These are phyloP conservation scores for Sanderia malayensis DNA, from an alignment of 30 jellyfish, hydroid and myxozoan genomes.

Conservation along the genomic window DNA sequence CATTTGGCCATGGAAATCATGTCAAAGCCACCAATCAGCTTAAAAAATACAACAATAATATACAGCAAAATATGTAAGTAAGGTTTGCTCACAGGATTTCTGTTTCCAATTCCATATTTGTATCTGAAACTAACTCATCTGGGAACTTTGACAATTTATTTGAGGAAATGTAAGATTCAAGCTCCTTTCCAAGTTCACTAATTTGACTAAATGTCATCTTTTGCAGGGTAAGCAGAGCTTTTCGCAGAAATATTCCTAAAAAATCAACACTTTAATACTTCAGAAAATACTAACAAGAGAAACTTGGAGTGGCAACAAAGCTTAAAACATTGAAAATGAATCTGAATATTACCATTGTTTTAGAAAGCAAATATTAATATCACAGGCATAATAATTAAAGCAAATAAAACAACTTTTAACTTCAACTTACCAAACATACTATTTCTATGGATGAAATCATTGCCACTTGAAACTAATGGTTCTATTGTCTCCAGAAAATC, in stretches of 20 bases:
- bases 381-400: too few relatives aligned
- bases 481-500: slow-evolving; percentile 47
- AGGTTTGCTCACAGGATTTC: not conserved
- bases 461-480: slow-evolving; percentile 17
- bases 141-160: not conserved
- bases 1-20: too few relatives aligned
- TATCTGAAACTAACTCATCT: not conserved
- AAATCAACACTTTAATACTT: not conserved
- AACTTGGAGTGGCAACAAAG: not conserved
- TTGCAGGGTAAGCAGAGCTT: slow-evolving; percentile 26
- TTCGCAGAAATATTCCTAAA: slow-evolving; percentile 63
- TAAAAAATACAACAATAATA: too few relatives aligned
- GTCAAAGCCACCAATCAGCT: too few relatives aligned
- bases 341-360: too few relatives aligned
- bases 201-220: slow-evolving; percentile 63
- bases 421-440: slow-evolving; percentile 53
- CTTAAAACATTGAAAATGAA: too few relatives aligned
- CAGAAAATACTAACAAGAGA: not conserved
- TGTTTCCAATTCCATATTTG: not conserved
- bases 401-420: too few relatives aligned
- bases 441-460: slow-evolving; percentile 27
- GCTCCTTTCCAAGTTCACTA: slow-evolving; percentile 40
- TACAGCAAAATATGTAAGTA: too few relatives aligned
- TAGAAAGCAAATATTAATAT: too few relatives aligned
- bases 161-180: slow-evolving; percentile 22